Percentiles rank a stretch among this genome's conserved stretches.
These are phyloP conservation scores for Pristionchus maxplancki DNA, from an alignment of 2,888 invertebrate species.

Conservation along the genomic window DNA sequence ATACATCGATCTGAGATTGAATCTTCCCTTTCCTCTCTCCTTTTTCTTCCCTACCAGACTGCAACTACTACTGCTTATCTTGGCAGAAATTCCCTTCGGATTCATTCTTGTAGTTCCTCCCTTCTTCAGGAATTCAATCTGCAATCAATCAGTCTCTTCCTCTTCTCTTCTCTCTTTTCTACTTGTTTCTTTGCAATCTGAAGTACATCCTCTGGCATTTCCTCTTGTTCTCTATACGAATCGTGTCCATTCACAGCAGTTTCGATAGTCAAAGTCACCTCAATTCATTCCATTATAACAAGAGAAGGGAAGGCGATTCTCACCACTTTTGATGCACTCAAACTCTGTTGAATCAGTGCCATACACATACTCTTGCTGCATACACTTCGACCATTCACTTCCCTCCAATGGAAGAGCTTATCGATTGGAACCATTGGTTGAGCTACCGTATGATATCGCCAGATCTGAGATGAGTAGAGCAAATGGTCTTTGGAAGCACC, in stretches of 20 bases:
- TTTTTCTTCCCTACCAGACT: not conserved
- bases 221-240: slow-evolving; percentile 46
- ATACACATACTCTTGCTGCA: slow-evolving; percentile 43
- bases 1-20: not conserved
- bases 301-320: not conserved
- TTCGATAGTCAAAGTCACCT: slow-evolving; percentile 44
- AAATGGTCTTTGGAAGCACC: slow-evolving; percentile 19
- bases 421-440: not conserved
- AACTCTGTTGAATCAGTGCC: slow-evolving; percentile 35
- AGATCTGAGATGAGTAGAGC: slow-evolving; percentile 35
- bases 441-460: slow-evolving; percentile 47
- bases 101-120: not conserved
- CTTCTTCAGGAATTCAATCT: slow-evolving; percentile 45
- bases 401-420: not conserved
- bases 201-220: slow-evolving; percentile 40
- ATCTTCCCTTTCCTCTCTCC: not conserved
- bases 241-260: slow-evolving; percentile 46
- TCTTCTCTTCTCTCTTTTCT: not conserved
- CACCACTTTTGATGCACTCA: not conserved
- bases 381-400: slow-evolving; percentile 3
- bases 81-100: not conserved
- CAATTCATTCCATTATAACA: not conserved
- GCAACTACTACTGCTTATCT: not conserved
- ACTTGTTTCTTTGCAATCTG: slow-evolving; percentile 42
- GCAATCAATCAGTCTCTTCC: not conserved